These are phyloP conservation scores for Notoglanidium macrostoma DNA, from an alignment of 2,797 vertebrate genomes.

Conservation along the genomic window DNA sequence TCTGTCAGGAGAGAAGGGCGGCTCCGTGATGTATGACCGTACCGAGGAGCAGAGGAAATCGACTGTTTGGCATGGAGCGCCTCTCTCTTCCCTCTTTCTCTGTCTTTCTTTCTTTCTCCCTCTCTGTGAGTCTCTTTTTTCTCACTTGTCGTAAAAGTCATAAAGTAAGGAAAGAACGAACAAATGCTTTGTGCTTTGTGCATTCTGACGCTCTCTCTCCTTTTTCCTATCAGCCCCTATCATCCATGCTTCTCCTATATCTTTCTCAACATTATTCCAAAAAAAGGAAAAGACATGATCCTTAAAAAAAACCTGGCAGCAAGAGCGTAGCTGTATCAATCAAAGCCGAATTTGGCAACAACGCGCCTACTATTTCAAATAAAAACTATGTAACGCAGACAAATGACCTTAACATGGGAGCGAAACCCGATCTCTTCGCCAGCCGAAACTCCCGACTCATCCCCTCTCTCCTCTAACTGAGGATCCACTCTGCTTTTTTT, in stretches of 20 bases:
- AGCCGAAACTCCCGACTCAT: slow-evolving; percentile 55
- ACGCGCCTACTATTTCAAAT: slow-evolving; percentile 81
- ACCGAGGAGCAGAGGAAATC: slow-evolving; percentile 91
- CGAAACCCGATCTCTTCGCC: slow-evolving; percentile 71
- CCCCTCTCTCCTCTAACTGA: slow-evolving; percentile 46
- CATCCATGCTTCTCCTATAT: slow-evolving; percentile 34
- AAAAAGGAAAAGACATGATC: slow-evolving; percentile 51
- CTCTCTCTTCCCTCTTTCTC: slow-evolving; percentile 61
- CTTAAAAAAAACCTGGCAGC: slow-evolving; percentile 49
- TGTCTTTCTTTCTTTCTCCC: slow-evolving; percentile 19
- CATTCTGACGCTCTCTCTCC: slow-evolving; percentile 52
- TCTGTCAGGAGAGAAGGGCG: slow-evolving; percentile 96
- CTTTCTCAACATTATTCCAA: slow-evolving; percentile 23
- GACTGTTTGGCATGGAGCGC: slow-evolving; percentile 91
- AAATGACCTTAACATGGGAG: slow-evolving; percentile 79
- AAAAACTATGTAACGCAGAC: slow-evolving; percentile 77
- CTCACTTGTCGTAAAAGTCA: slow-evolving; percentile 47
- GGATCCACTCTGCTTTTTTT: slow-evolving; percentile 52
- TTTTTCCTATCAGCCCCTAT: slow-evolving; percentile 50
- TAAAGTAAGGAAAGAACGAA: slow-evolving; percentile 13
- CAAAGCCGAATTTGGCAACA: slow-evolving; percentile 82
- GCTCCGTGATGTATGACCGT: slow-evolving; percentile 95
- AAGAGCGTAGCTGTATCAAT: slow-evolving; percentile 68
- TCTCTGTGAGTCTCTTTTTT: slow-evolving; percentile 14
- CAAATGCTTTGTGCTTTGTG: background rate